Evolutionary conservation across 2,113 vertebrate species (phyloP).

Genomic region (Mobula hypostoma): DNA sequence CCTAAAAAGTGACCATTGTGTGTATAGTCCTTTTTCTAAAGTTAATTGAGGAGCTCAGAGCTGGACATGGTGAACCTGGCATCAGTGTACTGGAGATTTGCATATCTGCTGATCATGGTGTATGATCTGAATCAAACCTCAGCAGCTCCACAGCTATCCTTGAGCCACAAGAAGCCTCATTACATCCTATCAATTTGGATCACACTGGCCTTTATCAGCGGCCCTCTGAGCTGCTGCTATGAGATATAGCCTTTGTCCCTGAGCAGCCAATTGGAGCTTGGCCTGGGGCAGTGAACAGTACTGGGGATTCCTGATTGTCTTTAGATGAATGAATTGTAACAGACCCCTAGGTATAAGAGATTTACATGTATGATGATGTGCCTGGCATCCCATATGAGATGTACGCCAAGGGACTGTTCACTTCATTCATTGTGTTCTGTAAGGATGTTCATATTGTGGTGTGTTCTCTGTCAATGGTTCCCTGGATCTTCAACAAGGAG

Average conservation of each 20-base stretch:
- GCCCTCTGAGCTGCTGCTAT: not conserved
- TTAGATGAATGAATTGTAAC: constrained; percentile 4
- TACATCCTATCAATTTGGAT: not conserved
- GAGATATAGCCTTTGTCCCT: constrained; percentile 15
- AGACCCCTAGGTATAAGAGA: not conserved
- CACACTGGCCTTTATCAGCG: not conserved
- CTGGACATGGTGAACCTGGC: not conserved
- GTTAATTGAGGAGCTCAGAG: not conserved
- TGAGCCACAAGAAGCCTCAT: not conserved
- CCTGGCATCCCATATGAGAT: constrained; percentile 20
- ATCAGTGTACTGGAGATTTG: not conserved
- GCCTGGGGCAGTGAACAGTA: constrained; percentile 20
- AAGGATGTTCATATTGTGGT: not conserved
- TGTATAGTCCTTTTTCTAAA: not conserved
- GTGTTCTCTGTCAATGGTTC: not conserved
- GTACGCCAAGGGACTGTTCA: not conserved
- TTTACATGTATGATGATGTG: constrained; percentile 34
- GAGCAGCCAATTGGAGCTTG: constrained; percentile 20
- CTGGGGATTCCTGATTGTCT: constrained; percentile 9
- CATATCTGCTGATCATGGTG: not conserved
- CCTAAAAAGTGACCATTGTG: too few relatives aligned
- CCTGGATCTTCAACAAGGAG: not conserved
- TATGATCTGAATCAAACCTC: not conserved
- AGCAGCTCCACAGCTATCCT: not conserved
- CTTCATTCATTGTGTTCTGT: not conserved